Conservation (phyloP, 2,888 invertebrate genomes). For the Marronus borbonicus region DNA sequence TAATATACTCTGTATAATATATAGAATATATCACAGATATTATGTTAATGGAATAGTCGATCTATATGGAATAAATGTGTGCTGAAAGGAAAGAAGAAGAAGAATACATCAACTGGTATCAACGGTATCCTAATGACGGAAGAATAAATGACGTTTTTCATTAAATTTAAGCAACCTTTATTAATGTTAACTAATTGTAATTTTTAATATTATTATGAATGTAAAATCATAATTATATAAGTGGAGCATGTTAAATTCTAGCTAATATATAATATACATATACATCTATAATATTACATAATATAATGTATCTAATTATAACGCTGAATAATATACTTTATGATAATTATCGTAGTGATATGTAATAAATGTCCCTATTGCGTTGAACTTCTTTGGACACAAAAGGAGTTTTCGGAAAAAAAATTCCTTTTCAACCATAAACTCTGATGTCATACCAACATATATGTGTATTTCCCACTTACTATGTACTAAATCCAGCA, state of each 20-base stretch:
- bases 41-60: not conserved
- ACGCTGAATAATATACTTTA: conserved; percentile 5
- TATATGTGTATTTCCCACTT: not conserved
- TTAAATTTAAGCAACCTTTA: conserved; percentile 50
- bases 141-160: conserved; percentile 14
- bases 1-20: conserved; percentile 11
- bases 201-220: conserved; percentile 56
- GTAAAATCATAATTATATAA: conserved; percentile 24
- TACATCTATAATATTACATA: not conserved
- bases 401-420: not conserved
- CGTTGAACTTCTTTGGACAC: not conserved
- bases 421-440: not conserved
- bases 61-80: not conserved
- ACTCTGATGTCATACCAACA: not conserved
- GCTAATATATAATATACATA: conserved; percentile 27
- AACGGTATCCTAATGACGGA: not conserved
- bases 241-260: conserved; percentile 41
- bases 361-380: conserved; percentile 4
- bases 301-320: conserved; percentile 13
- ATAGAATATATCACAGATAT: not conserved
- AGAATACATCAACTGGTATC: not conserved
- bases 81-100: not conserved
- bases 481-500: conserved; percentile 12
- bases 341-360: not conserved
- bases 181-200: conserved; percentile 58